Conservation (phyloP, 2,888 invertebrate genomes). For the Linyphia triangularis region DNA sequence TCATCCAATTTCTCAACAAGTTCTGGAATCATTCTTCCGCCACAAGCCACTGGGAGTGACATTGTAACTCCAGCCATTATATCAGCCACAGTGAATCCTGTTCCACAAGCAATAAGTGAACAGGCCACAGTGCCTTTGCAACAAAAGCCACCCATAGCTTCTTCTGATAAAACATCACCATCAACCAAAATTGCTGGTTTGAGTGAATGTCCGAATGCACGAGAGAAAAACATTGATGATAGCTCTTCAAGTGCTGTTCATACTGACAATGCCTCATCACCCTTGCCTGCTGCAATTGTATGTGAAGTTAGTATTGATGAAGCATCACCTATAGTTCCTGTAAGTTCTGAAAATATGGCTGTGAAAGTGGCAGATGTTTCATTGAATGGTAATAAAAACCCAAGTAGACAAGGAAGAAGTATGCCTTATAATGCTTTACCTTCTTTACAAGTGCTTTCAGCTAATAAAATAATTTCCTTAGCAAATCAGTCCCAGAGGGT, state of each 20-base stretch:
- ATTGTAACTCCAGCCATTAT: conserved; percentile 44
- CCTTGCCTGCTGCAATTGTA: not conserved
- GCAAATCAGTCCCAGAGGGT: conserved; percentile 58
- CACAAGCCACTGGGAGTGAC: conserved; percentile 35
- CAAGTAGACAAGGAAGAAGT: not conserved
- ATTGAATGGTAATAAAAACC: not conserved
- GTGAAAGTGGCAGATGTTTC: not conserved
- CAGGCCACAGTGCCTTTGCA: conserved; percentile 58
- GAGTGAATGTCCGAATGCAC: not conserved
- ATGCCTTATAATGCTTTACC: conserved; percentile 51
- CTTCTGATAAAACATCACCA: conserved; percentile 11
- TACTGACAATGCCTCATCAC: not conserved
- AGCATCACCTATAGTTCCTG: not conserved
- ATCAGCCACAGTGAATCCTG: conserved; percentile 41
- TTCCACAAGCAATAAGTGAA: conserved; percentile 38
- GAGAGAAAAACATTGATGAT: not conserved
- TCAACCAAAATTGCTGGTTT: not conserved
- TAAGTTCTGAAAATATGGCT: not conserved
- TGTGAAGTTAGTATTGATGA: not conserved
- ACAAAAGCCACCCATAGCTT: not conserved
- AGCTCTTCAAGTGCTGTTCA: not conserved
- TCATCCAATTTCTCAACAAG: conserved; percentile 59
- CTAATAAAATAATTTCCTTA: conserved; percentile 66
- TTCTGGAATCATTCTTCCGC: conserved; percentile 50
- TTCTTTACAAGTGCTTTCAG: conserved; percentile 70